Evolutionary conservation across 1,140 invertebrate genomes (phyloP).

Genomic region (Pogonognathellus flavescens): DNA sequence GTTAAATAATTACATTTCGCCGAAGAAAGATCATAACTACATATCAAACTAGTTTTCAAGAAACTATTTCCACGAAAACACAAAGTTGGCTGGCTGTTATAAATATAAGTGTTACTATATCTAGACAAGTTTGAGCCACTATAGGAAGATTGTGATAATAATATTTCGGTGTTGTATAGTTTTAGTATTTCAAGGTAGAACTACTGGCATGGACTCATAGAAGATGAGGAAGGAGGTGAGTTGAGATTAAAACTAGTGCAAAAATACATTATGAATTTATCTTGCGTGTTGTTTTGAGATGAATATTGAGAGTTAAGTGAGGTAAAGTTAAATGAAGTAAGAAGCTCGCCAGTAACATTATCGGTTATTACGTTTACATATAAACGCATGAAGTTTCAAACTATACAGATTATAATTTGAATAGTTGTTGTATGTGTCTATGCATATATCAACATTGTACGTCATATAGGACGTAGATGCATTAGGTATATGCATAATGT

Average conservation of each 20-base stretch:
- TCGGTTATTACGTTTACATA: background rate
- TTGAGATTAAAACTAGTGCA: background rate
- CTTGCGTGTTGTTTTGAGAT: background rate
- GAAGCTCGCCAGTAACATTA: background rate
- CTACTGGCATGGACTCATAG: background rate
- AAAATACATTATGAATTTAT: slow-evolving; percentile 30
- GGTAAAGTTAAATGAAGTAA: background rate
- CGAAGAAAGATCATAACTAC: background rate
- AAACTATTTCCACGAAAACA: slow-evolving; percentile 7
- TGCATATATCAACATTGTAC: background rate
- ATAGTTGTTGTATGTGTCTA: background rate
- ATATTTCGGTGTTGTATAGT: too few relatives aligned
- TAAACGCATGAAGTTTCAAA: too few relatives aligned
- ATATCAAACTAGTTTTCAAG: slow-evolving; percentile 4
- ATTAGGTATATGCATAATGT: too few relatives aligned
- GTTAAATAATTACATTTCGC: background rate
- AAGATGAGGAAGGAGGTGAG: background rate
- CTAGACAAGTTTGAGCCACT: background rate
- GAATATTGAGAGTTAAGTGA: background rate
- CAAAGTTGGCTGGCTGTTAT: background rate
- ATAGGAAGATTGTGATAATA: background rate
- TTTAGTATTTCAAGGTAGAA: background rate
- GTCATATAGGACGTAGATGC: too few relatives aligned
- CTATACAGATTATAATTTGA: background rate
- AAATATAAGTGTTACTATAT: background rate